Percentiles rank a stretch among this genome's conserved stretches.
These are phyloP conservation scores for Orthonyx spaldingii DNA, from an alignment of 2,113 vertebrate species.

Conservation along the genomic window DNA sequence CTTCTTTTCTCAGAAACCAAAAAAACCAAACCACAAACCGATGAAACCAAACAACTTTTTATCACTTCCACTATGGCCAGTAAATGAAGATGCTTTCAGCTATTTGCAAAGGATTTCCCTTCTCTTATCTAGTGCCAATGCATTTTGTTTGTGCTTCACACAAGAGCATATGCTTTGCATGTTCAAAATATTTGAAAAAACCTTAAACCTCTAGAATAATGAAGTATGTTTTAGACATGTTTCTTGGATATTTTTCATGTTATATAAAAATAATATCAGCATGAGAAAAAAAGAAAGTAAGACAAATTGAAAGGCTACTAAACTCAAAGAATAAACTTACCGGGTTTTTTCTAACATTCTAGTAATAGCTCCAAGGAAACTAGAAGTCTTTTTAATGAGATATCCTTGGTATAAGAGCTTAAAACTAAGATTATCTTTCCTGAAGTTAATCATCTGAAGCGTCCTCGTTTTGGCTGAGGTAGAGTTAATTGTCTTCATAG, in stretches of 20 bases:
- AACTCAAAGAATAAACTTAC: neutral
- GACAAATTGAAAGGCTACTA: neutral
- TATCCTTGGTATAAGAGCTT: neutral
- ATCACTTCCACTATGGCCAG: neutral
- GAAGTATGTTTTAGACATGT: neutral
- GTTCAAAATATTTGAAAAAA: neutral
- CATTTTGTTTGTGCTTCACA: neutral
- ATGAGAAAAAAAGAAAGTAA: neutral
- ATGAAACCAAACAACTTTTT: neutral
- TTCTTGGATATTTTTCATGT: neutral
- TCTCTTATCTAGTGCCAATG: neutral
- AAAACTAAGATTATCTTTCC: neutral
- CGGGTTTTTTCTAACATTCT: neutral
- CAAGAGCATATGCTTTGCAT: neutral
- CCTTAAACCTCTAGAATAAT: neutral
- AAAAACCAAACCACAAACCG: neutral
- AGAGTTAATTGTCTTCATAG: neutral
- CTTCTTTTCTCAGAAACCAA: neutral
- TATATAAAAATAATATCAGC: neutral
- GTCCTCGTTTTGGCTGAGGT: neutral
- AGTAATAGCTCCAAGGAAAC: neutral
- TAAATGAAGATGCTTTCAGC: neutral
- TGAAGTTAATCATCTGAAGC: neutral
- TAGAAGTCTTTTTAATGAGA: neutral
- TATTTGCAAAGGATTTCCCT: neutral